Evolutionary conservation across 2,797 vertebrate genomes (phyloP).

Genomic region (Urophycis tenuis): DNA sequence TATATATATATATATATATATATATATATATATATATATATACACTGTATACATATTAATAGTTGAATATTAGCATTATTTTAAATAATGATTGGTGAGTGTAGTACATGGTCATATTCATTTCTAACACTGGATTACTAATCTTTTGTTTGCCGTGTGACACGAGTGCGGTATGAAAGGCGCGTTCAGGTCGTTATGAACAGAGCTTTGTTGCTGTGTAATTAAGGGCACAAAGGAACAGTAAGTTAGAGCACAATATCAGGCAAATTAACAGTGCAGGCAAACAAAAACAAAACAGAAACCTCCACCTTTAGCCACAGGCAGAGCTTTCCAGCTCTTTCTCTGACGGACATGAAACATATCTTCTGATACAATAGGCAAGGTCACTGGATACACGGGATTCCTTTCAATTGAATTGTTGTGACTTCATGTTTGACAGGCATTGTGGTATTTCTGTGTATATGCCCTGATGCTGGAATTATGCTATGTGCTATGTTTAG

Average conservation of each 20-base stretch:
- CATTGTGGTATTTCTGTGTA: conserved; percentile 10
- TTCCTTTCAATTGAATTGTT: conserved; percentile 47
- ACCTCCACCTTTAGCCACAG: conserved; percentile 40
- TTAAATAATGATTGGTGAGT: neutral
- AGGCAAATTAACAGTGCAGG: conserved; percentile 35
- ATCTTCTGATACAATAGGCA: conserved; percentile 48
- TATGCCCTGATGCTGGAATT: neutral
- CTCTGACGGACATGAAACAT: conserved; percentile 47
- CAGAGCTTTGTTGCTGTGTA: conserved; percentile 27
- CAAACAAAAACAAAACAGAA: conserved; percentile 27
- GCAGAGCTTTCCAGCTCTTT: conserved; percentile 40
- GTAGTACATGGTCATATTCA: neutral
- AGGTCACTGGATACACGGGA: conserved; percentile 46
- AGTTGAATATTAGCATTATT: neutral
- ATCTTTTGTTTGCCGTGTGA: conserved; percentile 21
- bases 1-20: too few species aligned
- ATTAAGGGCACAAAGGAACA: conserved; percentile 27
- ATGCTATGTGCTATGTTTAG: neutral
- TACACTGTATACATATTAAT: neutral
- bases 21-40: too few species aligned
- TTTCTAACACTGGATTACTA: conserved; percentile 5
- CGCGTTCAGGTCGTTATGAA: neutral
- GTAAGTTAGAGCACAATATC: conserved; percentile 38
- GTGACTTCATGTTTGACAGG: conserved; percentile 32
- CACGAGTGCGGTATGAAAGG: conserved; percentile 11